A percentile compares a stretch with the other conserved stretches of the same genome.
Conservation (phyloP, 2,888 invertebrate genomes). For the Boloria euphrosyne region DNA sequence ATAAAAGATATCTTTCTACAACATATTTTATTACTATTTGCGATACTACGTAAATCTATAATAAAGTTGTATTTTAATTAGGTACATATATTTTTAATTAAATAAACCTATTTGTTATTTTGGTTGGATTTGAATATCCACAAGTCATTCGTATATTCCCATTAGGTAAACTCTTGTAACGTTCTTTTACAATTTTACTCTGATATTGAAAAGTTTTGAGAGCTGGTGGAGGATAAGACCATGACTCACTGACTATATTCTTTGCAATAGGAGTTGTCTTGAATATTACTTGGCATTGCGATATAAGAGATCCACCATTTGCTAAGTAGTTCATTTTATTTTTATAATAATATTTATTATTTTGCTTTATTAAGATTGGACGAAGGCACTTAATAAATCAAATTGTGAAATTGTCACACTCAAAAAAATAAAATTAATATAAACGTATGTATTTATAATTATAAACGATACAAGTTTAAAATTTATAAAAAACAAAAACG, state of each 20-base stretch:
- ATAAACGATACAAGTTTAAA: too few species aligned
- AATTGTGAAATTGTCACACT: not conserved
- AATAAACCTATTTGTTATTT: constrained; percentile 15
- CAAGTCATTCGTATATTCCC: constrained; percentile 41
- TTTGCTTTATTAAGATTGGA: not conserved
- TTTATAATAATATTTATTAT: not conserved
- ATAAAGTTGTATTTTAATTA: not conserved
- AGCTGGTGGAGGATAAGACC: constrained; percentile 40
- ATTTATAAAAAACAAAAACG: too few species aligned
- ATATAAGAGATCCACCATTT: constrained; percentile 56
- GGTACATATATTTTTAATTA: not conserved
- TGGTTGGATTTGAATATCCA: constrained; percentile 35
- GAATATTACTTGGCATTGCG: constrained; percentile 54
- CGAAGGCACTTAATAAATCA: not conserved
- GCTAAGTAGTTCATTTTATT: constrained; percentile 62
- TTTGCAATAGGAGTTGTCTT: constrained; percentile 59
- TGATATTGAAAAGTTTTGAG: constrained; percentile 42
- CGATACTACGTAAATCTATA: not conserved
- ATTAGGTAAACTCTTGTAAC: constrained; percentile 39
- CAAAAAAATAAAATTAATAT: not conserved
- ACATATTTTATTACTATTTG: too few species aligned
- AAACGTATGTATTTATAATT: too few species aligned
- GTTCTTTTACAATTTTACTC: constrained; percentile 38
- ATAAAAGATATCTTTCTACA: too few species aligned
- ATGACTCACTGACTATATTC: constrained; percentile 45